These are phyloP conservation scores for Chymomyza caudatula DNA, from an alignment of 2,888 invertebrate species.

Conservation along the genomic window DNA sequence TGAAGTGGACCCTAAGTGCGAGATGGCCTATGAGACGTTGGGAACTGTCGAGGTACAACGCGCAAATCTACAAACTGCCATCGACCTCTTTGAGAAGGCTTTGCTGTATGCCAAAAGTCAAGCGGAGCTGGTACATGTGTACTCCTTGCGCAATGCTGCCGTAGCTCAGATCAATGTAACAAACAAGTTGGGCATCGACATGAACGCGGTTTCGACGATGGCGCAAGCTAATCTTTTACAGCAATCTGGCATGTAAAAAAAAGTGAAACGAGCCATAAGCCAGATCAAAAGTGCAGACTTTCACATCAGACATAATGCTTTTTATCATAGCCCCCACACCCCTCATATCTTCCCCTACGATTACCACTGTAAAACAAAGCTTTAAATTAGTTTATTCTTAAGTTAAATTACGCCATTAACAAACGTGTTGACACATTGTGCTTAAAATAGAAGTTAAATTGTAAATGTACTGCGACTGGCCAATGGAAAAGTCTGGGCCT, in stretches of 20 bases:
- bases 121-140: constrained; percentile 93
- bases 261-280: background rate
- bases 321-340: background rate
- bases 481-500: background rate
- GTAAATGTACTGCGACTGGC: background rate
- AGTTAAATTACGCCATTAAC: background rate
- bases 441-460: background rate
- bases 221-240: constrained; percentile 58
- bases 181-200: constrained; percentile 84
- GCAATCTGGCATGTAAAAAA: constrained; percentile 35
- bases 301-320: background rate
- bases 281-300: background rate
- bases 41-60: constrained; percentile 95
- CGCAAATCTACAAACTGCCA: constrained; percentile 89
- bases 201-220: constrained; percentile 75
- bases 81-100: constrained; percentile 93
- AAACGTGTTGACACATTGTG: background rate
- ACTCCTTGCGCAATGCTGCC: constrained; percentile 92
- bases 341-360: background rate
- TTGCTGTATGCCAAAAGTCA: constrained; percentile 90
- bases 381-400: background rate
- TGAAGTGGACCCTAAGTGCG: constrained; percentile 93
- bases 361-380: constrained; percentile 3
- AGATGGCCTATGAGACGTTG: constrained; percentile 96
- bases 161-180: constrained; percentile 91